Conservation (phyloP, 2,797 vertebrate species). For the Gouania willdenowi region DNA sequence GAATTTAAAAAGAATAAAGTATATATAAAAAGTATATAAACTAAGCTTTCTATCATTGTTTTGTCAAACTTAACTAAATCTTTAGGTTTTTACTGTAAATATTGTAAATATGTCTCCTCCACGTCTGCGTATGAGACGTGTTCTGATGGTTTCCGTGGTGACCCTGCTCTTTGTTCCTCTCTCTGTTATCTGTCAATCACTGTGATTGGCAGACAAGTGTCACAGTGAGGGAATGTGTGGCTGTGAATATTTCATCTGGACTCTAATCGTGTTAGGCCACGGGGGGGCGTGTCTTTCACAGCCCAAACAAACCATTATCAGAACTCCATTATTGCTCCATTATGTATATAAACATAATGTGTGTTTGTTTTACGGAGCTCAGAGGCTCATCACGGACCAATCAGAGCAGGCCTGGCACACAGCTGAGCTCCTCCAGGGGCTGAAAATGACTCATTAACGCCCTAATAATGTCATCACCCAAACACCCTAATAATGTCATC, state of each 20-base stretch:
- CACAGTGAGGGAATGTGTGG: slow-evolving; percentile 66
- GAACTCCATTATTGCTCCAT: slow-evolving; percentile 80
- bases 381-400: slow-evolving; percentile 77
- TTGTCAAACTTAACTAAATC: too few species aligned
- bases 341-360: slow-evolving; percentile 73
- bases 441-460: slow-evolving; percentile 74
- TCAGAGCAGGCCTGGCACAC: slow-evolving; percentile 64
- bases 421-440: slow-evolving; percentile 73
- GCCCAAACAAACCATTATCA: slow-evolving; percentile 79
- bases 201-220: slow-evolving; percentile 81
- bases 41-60: too few species aligned
- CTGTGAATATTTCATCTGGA: slow-evolving; percentile 77
- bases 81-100: too few species aligned
- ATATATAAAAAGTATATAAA: too few species aligned
- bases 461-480: slow-evolving; percentile 62
- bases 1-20: too few species aligned
- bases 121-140: too few species aligned
- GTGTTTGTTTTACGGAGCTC: slow-evolving; percentile 68
- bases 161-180: slow-evolving; percentile 47
- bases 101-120: too few species aligned
- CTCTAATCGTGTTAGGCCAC: slow-evolving; percentile 79
- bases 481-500: too few species aligned
- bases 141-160: too few species aligned
- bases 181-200: slow-evolving; percentile 73
- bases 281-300: slow-evolving; percentile 75